Base-by-base conservation (phyloP, 2,888 invertebrate species). In the Netelia melanura region DNA sequence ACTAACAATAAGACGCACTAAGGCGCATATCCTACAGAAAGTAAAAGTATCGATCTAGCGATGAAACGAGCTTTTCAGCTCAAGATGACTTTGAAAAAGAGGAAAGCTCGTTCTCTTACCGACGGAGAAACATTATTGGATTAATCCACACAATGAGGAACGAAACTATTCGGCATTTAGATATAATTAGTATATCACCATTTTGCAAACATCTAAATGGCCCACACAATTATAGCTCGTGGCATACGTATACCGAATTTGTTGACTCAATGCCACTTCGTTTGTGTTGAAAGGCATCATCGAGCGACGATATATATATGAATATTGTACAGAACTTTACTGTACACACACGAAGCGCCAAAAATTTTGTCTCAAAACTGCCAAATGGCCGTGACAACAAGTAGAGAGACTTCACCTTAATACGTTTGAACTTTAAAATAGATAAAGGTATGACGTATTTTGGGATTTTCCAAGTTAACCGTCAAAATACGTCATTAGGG, bases 291-390 rank as follows among this genome's bases (percentile, higher is more conserved):
- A 71, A 30, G 44, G 44, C 58, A 48, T 58, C 17, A 14, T 68
- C 14, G 48, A 44, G 30, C 14, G 9, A 58, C 17, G 9, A 17
- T 21, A 58, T 58, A 21, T n/a, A 54, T 54, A 54, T 54, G 3
- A 0, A 5, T n/a, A n/a, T 54, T 5, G 3, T 25, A 14, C 21
- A 25, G 25, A 23, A 10, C 17, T 9, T 70, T 62, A 17, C n/a
- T 11, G 14, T 21, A 21, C 3, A 30, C 14, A 30, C 14, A 3
- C 23, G 30, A 54, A 74, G 67, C 54, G 62, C 21, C 11, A 21
- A n/a, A 10, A 44, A 21, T n/a, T 61, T 61, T 65, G 70, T 75
- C 44, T 64, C 52, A 67, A 54, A 38, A 72, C 65, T 64, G 84
- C 71, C 71, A 56, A 54, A 68, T 14, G 52, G 70, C 38, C 68